phyloP scores from a whole-genome alignment of 1,140 invertebrate species.

The Drosophila guanche region DNA sequence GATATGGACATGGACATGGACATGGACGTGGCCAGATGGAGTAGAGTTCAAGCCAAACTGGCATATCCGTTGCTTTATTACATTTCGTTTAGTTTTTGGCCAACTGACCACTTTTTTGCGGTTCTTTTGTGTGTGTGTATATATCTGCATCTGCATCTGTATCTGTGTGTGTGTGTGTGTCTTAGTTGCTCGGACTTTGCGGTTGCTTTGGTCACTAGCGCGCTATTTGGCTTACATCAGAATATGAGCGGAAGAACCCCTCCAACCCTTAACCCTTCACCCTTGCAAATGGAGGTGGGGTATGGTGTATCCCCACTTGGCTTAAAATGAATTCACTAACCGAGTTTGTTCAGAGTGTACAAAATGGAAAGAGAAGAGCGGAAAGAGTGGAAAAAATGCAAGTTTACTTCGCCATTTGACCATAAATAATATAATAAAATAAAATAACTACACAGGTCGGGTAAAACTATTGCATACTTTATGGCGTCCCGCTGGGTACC shows the following conservation, averaged over 20 bases:
- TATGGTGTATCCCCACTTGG: slow-evolving; percentile 9
- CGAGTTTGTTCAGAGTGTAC: slow-evolving; percentile 58
- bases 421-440: slow-evolving; percentile 82
- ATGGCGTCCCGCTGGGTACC: slow-evolving; percentile 36
- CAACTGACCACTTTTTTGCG: slow-evolving; percentile 81
- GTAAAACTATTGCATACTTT: slow-evolving; percentile 74
- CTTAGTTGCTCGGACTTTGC: slow-evolving; percentile 72
- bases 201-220: slow-evolving; percentile 75
- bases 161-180: slow-evolving; percentile 25
- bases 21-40: slow-evolving; percentile 4
- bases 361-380: slow-evolving; percentile 6
- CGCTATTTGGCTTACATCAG: slow-evolving; percentile 61
- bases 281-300: slow-evolving; percentile 3
- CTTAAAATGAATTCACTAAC: slow-evolving; percentile 75
- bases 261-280: slow-evolving; percentile 14
- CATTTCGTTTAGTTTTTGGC: slow-evolving; percentile 82
- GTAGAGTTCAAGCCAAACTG: slow-evolving; percentile 58
- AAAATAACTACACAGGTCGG: slow-evolving; percentile 79
- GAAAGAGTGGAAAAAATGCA: slow-evolving; percentile 27
- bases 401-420: slow-evolving; percentile 71
- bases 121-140: slow-evolving; percentile 64
- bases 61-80: slow-evolving; percentile 81
- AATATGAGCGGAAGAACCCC: slow-evolving; percentile 22
- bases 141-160: slow-evolving; percentile 15
- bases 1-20: too few relatives aligned